These are phyloP conservation scores for Manis pentadactyla DNA, from an alignment of 2,797 vertebrate species.

Conservation along the genomic window DNA sequence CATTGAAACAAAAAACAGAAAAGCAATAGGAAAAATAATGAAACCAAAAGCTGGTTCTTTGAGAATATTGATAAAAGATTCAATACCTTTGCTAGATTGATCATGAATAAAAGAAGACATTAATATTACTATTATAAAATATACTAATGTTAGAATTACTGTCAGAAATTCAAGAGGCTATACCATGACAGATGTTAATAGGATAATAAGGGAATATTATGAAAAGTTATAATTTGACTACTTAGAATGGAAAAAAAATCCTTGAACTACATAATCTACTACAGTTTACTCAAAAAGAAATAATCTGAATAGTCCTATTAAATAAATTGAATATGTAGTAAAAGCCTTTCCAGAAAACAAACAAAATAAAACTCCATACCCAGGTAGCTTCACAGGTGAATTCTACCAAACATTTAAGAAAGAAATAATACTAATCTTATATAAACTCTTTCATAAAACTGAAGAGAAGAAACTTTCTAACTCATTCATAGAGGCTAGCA, in stretches of 20 bases:
- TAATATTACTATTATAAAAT: background rate
- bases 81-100: background rate
- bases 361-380: background rate
- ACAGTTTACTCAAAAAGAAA: slow-evolving; percentile 19
- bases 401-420: no score
- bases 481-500: no score
- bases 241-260: background rate
- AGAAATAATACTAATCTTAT: no score
- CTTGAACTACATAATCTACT: background rate
- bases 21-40: background rate
- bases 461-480: no score
- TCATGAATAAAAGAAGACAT: background rate
- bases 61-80: background rate
- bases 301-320: background rate
- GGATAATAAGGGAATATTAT: slow-evolving; percentile 12
- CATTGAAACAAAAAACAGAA: background rate
- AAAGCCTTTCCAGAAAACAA: background rate
- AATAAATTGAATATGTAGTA: background rate
- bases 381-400: background rate
- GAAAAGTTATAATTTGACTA: background rate
- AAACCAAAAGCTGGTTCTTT: background rate
- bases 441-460: no score
- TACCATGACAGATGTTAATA: slow-evolving; percentile 1
- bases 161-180: background rate
- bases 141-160: background rate